Evolutionary conservation across 2,113 vertebrate species (phyloP).

Genomic region (Fregetta grallaria): DNA sequence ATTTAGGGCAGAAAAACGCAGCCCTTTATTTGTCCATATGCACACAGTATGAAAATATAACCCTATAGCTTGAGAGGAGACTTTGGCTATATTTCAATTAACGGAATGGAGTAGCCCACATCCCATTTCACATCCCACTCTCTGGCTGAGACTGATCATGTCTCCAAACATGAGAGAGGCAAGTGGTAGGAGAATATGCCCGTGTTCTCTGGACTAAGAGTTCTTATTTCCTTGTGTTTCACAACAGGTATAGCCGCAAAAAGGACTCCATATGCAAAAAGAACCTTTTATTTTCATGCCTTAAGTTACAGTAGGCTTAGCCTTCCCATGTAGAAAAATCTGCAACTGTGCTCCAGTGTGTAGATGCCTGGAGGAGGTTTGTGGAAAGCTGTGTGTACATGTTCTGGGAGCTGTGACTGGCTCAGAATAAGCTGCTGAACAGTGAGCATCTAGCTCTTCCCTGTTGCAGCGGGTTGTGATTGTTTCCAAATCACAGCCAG

Average conservation of each 20-base stretch:
- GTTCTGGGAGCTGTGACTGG: neutral
- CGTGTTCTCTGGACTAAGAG: neutral
- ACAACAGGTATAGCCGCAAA: neutral
- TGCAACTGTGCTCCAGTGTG: neutral
- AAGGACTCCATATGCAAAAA: neutral
- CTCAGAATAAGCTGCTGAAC: neutral
- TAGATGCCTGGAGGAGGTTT: neutral
- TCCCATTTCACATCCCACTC: neutral
- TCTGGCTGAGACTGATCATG: neutral
- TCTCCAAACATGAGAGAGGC: neutral
- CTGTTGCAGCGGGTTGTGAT: neutral
- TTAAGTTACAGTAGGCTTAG: neutral
- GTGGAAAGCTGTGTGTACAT: neutral
- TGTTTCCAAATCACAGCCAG: neutral
- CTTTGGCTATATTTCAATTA: neutral
- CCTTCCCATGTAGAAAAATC: neutral
- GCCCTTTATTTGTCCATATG: neutral
- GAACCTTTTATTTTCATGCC: neutral
- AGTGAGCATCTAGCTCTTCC: neutral
- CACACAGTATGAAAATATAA: neutral
- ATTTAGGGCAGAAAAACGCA: neutral
- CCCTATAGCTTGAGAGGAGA: neutral
- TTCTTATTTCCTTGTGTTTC: neutral
- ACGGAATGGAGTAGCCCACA: neutral
- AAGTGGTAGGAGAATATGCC: neutral